Conservation (phyloP, 2,888 invertebrate species). For the Nymphalis urticae region DNA sequence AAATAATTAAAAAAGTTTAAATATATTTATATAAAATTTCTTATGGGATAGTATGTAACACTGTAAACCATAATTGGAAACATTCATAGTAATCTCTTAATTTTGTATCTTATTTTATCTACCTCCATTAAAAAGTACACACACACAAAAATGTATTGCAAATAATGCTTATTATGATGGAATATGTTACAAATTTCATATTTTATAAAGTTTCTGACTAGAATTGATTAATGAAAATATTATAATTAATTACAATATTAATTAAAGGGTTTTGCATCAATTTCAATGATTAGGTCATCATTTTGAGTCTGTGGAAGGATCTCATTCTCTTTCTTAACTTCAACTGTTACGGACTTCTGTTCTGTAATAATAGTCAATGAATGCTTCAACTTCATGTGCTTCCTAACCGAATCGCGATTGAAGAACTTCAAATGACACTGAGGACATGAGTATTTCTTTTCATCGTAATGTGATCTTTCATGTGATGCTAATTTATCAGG, state of each 20-base stretch:
- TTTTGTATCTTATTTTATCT: no score
- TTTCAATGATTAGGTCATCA: constrained; percentile 12
- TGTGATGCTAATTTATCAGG: constrained; percentile 54
- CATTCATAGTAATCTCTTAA: no score
- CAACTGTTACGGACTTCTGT: constrained; percentile 11
- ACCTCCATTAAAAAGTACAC: no score
- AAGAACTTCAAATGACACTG: constrained; percentile 57
- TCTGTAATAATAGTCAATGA: constrained; percentile 18
- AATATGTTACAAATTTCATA: background rate
- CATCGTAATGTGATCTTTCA: constrained; percentile 55
- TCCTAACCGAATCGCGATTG: constrained; percentile 46
- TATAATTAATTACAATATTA: background rate
- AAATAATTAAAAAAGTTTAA: no score
- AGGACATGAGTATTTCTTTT: constrained; percentile 55
- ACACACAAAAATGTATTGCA: no score
- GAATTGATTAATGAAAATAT: background rate
- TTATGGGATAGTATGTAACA: no score
- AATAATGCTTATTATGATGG: background rate
- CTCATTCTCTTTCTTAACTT: constrained; percentile 26
- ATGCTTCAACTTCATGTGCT: constrained; percentile 46
- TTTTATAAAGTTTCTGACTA: background rate
- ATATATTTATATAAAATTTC: no score
- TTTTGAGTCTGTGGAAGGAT: constrained; percentile 1
- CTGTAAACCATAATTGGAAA: no score
- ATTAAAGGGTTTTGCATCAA: background rate